phyloP scores from a whole-genome alignment of 2,888 invertebrate species.

The Chrysolina oricalcia region DNA sequence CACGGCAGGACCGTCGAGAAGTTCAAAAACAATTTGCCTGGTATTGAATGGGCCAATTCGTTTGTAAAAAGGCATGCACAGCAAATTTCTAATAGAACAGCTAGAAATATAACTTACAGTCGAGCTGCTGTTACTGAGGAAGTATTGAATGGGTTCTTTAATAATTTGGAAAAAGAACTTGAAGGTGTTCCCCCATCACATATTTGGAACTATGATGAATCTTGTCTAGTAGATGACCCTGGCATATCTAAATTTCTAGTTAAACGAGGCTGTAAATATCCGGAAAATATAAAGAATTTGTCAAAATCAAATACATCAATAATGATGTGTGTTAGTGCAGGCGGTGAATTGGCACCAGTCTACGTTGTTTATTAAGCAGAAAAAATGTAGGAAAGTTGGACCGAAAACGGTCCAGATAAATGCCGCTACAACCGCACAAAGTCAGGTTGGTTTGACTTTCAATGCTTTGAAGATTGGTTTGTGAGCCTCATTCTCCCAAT shows the following conservation, averaged over 20 bases:
- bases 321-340: conserved; percentile 60
- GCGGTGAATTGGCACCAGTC: conserved; percentile 40
- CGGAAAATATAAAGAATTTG: conserved; percentile 58
- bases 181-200: conserved; percentile 49
- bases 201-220: conserved; percentile 55
- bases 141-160: conserved; percentile 32
- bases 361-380: conserved; percentile 62
- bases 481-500: neutral
- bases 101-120: conserved; percentile 13
- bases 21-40: conserved; percentile 12
- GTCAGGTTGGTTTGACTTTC: conserved; percentile 13
- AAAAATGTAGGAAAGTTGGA: conserved; percentile 59
- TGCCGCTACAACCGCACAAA: conserved; percentile 61
- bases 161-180: conserved; percentile 36
- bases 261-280: conserved; percentile 46
- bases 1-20: conserved; percentile 6
- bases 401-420: conserved; percentile 56
- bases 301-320: conserved; percentile 58
- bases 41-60: conserved; percentile 14
- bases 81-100: conserved; percentile 8
- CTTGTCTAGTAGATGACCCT: conserved; percentile 60
- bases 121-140: conserved; percentile 18
- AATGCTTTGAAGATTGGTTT: conserved; percentile 22
- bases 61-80: conserved; percentile 20
- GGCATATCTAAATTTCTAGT: conserved; percentile 49